Conservation (phyloP, 2,888 invertebrate genomes). For the Oasisia sp. region DNA sequence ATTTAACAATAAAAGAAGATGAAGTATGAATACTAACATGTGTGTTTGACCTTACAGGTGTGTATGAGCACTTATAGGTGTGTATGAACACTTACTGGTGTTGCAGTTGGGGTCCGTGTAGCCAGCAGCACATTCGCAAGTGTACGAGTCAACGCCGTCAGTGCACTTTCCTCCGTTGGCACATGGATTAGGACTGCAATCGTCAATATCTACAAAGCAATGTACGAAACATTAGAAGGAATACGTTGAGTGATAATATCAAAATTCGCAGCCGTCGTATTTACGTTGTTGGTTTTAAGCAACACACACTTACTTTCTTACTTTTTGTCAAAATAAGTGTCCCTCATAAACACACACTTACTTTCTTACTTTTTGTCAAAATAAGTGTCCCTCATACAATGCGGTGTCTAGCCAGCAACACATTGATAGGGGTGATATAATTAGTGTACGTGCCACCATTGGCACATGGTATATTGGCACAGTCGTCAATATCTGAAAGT, state of each 20-base stretch:
- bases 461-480: neutral
- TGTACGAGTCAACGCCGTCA: neutral
- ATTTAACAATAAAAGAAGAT: too few relatives aligned
- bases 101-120: neutral
- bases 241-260: too few relatives aligned
- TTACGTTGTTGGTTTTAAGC: too few relatives aligned
- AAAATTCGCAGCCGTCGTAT: neutral
- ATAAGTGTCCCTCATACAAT: too few relatives aligned
- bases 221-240: too few relatives aligned
- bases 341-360: neutral
- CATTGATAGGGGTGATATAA: neutral
- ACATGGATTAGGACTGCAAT: neutral
- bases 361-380: too few relatives aligned
- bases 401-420: neutral
- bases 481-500: neutral
- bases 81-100: neutral
- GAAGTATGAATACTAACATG: too few relatives aligned
- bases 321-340: too few relatives aligned
- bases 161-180: neutral
- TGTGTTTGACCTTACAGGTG: too few relatives aligned
- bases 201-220: neutral
- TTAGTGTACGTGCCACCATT: neutral
- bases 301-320: too few relatives aligned
- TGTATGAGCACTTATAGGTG: too few relatives aligned
- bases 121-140: neutral